Evolutionary conservation across 2,797 vertebrate genomes (phyloP).

Genomic region (Gallirallus australis): DNA sequence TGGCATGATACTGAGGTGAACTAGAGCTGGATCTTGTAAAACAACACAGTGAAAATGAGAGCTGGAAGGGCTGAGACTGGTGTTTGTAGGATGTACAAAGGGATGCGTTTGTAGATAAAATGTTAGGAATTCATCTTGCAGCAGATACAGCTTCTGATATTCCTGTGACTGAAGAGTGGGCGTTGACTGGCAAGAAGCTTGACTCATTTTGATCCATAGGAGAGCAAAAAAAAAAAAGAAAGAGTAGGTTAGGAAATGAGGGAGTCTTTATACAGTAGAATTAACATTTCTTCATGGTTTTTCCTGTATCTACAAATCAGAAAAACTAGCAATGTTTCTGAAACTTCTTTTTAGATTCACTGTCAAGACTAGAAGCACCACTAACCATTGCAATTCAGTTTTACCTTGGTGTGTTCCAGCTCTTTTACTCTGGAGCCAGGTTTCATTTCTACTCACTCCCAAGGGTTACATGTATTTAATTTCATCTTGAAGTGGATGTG

Average conservation of each 20-base stretch:
- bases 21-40: background rate
- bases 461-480: background rate
- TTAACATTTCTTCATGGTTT: background rate
- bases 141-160: constrained; percentile 47
- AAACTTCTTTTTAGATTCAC: background rate
- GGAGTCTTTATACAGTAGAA: background rate
- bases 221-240: background rate
- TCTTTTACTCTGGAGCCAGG: background rate
- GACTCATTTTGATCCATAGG: constrained; percentile 52
- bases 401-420: background rate
- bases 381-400: background rate
- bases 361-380: background rate
- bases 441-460: background rate
- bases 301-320: background rate
- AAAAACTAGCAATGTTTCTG: background rate
- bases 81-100: background rate
- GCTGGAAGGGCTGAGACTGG: background rate
- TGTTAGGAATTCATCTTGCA: constrained; percentile 16
- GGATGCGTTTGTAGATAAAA: constrained; percentile 11
- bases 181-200: constrained; percentile 62
- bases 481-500: background rate
- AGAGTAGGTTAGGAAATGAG: constrained; percentile 16
- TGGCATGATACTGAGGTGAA: background rate
- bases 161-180: constrained; percentile 60
- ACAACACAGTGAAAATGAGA: background rate